Evolutionary conservation across 1,140 invertebrate genomes (phyloP), one percentile per base, ranked within the genome.

Genomic region (Dendroctonus valens): DNA sequence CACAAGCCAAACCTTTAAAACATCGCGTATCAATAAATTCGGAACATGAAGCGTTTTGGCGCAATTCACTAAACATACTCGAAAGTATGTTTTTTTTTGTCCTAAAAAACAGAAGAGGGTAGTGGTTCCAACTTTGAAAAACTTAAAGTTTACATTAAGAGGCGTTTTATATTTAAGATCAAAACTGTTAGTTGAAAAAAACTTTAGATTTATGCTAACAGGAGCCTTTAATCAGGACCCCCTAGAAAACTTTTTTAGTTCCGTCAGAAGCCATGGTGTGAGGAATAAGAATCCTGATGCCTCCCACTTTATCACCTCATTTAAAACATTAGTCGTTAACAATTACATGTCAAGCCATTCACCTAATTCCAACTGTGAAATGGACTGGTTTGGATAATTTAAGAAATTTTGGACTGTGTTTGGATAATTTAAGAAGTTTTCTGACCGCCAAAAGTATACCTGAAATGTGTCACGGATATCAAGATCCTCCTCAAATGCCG

Each of bases 221-320:
- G 51, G 59, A 14, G 9, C 12, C 12, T 58, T 75, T 37, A 75
- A 76, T 49, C 74, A 77, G 61, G 74, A 76, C 65, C 40, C 41
- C 3, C 51, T 77, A 14, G 72, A 78, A 60, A 75, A 68, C 55
- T 75, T 77, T 55, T 78, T 79, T 57, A 69, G 70, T 0, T 53
- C 61, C 41, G 72, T 77, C n/a, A 63, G 72, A 60, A 64, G 59
- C 54, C 49, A 66, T 53, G 55, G 64, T 5, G 50, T 53, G 12
- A 46, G 64, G 48, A 15, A 66, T 38, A 44, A 41, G 2, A 26
- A n/a, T 7, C 62, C 62, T 26, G 39, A 39, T 54, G 11, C 40
- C 41, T 7, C 37, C 5, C 46, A 52, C 8, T 50, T 61, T 52
- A 41, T 50, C 7, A 46, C 41, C 26, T 54, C 51, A 9, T 64